Evolutionary conservation across 2,113 vertebrate species (phyloP).

Genomic region (Antechinus flavipes): DNA sequence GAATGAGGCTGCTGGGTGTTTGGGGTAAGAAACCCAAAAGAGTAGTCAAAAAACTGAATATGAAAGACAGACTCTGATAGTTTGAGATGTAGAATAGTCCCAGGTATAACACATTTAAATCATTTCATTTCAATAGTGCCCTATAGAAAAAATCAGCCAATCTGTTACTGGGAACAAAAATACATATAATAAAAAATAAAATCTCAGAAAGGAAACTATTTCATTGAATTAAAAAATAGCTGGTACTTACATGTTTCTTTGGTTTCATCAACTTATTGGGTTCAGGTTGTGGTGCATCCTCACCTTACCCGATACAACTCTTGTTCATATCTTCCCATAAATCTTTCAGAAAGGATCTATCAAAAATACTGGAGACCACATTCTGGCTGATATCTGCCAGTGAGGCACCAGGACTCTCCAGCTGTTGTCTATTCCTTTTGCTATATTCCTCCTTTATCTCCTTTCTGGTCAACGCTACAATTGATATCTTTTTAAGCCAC

Average conservation of each 20-base stretch:
- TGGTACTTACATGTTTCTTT: background rate
- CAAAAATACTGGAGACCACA: background rate
- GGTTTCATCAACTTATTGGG: background rate
- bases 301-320: background rate
- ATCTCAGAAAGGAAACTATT: background rate
- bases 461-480: background rate
- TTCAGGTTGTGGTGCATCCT: background rate
- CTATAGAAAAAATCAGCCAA: background rate
- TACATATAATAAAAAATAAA: background rate
- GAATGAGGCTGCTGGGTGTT: background rate
- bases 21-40: background rate
- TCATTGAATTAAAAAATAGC: background rate
- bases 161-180: background rate
- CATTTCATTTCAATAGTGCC: background rate
- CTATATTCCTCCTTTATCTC: background rate
- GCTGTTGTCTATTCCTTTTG: background rate
- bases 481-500: background rate
- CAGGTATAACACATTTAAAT: background rate
- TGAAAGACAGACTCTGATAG: background rate
- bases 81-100: background rate
- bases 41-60: background rate
- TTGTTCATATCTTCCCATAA: background rate
- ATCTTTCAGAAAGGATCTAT: background rate
- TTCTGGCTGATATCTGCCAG: background rate
- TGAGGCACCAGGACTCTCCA: background rate